Percentiles rank a stretch among this genome's conserved stretches.
These are phyloP conservation scores for Sebastiscus tertius DNA, from an alignment of 2,797 vertebrate species.

Conservation along the genomic window DNA sequence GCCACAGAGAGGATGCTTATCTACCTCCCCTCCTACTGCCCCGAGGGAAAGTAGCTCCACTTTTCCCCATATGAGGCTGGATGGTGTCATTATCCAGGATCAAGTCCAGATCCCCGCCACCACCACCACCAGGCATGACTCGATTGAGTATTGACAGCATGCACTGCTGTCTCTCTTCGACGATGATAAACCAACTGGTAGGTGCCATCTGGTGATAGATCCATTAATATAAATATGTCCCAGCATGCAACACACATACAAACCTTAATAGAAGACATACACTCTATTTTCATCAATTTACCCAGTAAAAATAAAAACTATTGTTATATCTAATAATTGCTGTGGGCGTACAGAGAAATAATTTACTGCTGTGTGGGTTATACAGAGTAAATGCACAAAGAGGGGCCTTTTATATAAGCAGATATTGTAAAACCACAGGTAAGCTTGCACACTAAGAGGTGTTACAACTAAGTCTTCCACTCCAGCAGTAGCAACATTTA, in stretches of 20 bases:
- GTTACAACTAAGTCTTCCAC: background rate
- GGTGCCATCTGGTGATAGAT: conserved; percentile 33
- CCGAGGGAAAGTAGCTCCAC: conserved; percentile 48
- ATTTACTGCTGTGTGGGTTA: background rate
- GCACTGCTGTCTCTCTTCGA: conserved; percentile 23
- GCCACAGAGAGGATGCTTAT: conserved; percentile 47
- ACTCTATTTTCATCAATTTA: background rate
- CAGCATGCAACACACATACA: conserved; percentile 16
- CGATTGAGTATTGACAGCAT: conserved; percentile 73
- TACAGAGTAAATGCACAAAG: background rate
- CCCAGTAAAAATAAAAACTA: background rate
- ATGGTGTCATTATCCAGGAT: conserved; percentile 76
- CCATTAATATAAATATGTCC: conserved; percentile 35
- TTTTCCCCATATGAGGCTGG: conserved; percentile 50
- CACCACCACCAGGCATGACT: conserved; percentile 67
- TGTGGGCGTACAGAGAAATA: background rate
- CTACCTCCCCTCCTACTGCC: conserved; percentile 41
- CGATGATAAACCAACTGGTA: conserved; percentile 55
- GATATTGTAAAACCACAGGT: background rate
- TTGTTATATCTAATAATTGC: background rate
- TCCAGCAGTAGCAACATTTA: conserved; percentile 19
- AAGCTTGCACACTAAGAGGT: background rate
- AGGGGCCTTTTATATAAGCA: background rate
- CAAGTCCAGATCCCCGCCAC: conserved; percentile 59
- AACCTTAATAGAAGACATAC: background rate